phyloP scores from a whole-genome alignment of 2,888 invertebrate genomes.

The Oeneis ivallda region DNA sequence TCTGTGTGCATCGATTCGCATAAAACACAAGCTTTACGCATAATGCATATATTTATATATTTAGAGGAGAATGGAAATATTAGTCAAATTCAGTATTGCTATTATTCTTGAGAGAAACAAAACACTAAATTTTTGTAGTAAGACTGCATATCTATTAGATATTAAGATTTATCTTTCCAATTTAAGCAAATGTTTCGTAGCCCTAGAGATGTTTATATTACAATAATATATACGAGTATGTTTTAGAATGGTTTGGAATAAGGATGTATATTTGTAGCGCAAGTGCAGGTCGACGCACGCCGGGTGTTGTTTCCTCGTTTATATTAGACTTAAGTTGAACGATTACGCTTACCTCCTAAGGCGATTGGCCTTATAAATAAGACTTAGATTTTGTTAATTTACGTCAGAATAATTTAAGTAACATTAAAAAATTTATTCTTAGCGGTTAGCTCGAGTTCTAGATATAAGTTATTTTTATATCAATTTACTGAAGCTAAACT shows the following conservation, averaged over 20 bases:
- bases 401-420: constrained; percentile 68
- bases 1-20: too few relatives aligned
- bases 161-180: constrained; percentile 3
- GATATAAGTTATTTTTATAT: constrained; percentile 75
- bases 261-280: constrained; percentile 36
- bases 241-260: constrained; percentile 15
- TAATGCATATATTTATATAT: too few relatives aligned
- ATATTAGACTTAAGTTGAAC: constrained; percentile 68
- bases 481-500: constrained; percentile 57
- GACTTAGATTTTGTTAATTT: constrained; percentile 69
- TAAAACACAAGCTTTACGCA: too few relatives aligned
- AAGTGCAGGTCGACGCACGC: constrained; percentile 33
- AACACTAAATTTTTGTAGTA: too few relatives aligned
- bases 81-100: too few relatives aligned
- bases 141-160: neutral
- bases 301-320: constrained; percentile 53
- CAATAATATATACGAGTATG: constrained; percentile 13
- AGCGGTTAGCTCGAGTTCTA: constrained; percentile 47
- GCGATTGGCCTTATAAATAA: constrained; percentile 72
- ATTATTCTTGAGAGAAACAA: too few relatives aligned
- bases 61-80: too few relatives aligned
- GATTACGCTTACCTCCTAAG: constrained; percentile 76
- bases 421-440: constrained; percentile 40
- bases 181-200: neutral
- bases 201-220: constrained; percentile 17